phyloP scores from a whole-genome alignment of 2,797 vertebrate genomes.

The Amphiprion clarkii region DNA sequence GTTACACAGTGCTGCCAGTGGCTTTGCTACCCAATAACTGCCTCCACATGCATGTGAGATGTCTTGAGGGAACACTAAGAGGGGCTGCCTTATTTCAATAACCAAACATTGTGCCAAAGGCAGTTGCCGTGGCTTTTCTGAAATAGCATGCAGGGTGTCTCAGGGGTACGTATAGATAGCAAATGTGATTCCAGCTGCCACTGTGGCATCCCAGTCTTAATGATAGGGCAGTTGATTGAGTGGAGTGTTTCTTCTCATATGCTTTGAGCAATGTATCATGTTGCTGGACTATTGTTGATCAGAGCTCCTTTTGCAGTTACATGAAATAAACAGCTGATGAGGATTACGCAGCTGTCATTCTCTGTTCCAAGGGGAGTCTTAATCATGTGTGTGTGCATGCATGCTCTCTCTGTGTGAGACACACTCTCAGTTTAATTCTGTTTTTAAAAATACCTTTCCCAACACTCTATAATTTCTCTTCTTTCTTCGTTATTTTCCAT shows the following conservation, averaged over 20 bases:
- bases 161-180: conserved; percentile 72
- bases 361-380: conserved; percentile 29
- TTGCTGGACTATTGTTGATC: conserved; percentile 82
- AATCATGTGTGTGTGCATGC: conserved; percentile 33
- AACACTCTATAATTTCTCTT: rapidly evolving
- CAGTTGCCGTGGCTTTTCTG: conserved; percentile 77
- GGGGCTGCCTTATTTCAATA: conserved; percentile 58
- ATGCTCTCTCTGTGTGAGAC: conserved; percentile 3
- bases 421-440: neutral
- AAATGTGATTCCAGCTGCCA: conserved; percentile 83
- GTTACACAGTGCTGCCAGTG: conserved; percentile 14
- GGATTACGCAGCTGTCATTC: conserved; percentile 80
- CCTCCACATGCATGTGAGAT: conserved; percentile 19
- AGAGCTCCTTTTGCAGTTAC: conserved; percentile 71
- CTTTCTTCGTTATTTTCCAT: neutral
- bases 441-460: neutral
- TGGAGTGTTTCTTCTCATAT: conserved; percentile 51
- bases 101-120: conserved; percentile 52
- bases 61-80: conserved; percentile 46
- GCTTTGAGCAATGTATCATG: conserved; percentile 66
- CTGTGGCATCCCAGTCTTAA: conserved; percentile 69
- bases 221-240: conserved; percentile 75
- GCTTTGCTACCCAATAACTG: conserved; percentile 42
- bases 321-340: conserved; percentile 84
- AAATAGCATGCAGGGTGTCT: conserved; percentile 57